Base-by-base conservation (phyloP, 92 coral and sea anemone genomes). In the Parazoanthus swiftii region DNA sequence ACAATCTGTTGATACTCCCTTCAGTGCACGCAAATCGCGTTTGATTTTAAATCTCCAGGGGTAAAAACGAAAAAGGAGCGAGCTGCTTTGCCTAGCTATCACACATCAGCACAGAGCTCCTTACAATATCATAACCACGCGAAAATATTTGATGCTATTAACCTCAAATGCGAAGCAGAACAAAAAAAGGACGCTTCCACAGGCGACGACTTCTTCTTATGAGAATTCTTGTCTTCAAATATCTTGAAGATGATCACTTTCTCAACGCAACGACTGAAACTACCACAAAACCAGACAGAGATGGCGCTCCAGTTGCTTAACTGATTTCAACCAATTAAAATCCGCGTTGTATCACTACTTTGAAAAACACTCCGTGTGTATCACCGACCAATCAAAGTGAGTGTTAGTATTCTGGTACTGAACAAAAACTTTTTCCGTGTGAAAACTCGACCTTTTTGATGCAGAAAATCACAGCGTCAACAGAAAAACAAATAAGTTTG, bases 91-190 rank as follows among this genome's bases (percentile, higher is more conserved):
- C 11, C 59, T 11, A 14, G 59, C 20, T 65, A 82, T 68, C 77
- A 84, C 87, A 84, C 87, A 84, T 84, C 87, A 39, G 80, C 80
- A 76, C 54, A 71, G 37, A 13, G 79, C 38, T 71, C 79, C 18
- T 36, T 82, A 8, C 46, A 43, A 84, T 25, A 42, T 39, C 43
- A 76, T 14, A 84, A 68, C 87, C 87, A 84, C 87, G 87, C 87
- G 77, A 84, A 68, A 54, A 71, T 29, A 5, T 11, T 15, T 5
- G 25, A n/a, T 10, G 78, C 67, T 48, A 67, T 73, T 26, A 70
- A 46, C 42, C 18, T 36, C 25, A 16, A 46, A 21, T 70, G 23
- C 65, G 20, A 33, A 23, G 39, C 21, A n/a, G 23, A 26, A 73
- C 14, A 2, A 43, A 0, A 71, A 33, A 3, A 71, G 46, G 79